Conservation (phyloP, 2,797 vertebrate species). For the Hoplostethus mediterraneus region DNA sequence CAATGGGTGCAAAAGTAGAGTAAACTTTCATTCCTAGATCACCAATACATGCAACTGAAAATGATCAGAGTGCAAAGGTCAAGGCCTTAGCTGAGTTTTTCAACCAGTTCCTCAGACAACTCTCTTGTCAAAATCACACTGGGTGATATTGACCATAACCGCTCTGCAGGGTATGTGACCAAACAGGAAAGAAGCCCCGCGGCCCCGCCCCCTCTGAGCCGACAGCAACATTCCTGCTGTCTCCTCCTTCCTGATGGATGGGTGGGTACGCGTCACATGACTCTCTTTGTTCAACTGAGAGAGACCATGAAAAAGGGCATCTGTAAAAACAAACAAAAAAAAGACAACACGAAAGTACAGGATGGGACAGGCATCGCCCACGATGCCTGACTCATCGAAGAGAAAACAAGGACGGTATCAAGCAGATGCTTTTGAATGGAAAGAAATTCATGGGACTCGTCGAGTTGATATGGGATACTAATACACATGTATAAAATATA, state of each 20-base stretch:
- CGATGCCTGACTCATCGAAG: constrained; percentile 10
- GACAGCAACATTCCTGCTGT: constrained; percentile 28
- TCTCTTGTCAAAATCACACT: too few relatives aligned
- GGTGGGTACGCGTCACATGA: constrained; percentile 27
- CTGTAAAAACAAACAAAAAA: background rate
- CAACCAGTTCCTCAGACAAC: background rate
- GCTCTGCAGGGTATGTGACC: background rate
- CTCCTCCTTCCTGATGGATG: constrained; percentile 43
- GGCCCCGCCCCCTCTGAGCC: background rate
- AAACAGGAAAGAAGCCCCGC: constrained; percentile 5
- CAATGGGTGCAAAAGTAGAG: too few relatives aligned
- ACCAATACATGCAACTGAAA: too few relatives aligned
- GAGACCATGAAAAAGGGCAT: constrained; percentile 20
- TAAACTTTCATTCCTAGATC: too few relatives aligned
- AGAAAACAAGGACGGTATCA: constrained; percentile 12
- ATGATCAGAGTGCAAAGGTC: too few relatives aligned
- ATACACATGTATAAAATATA: constrained; percentile 2
- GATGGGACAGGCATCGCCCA: constrained; percentile 31
- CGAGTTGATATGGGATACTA: constrained; percentile 25
- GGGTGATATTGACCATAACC: background rate
- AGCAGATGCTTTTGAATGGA: constrained; percentile 40
- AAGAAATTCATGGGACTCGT: constrained; percentile 24
- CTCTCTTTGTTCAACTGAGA: constrained; percentile 32
- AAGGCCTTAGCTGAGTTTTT: background rate
- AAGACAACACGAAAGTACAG: constrained; percentile 23